phyloP scores from a whole-genome alignment of 2,113 vertebrate genomes.

The Garra rufa region DNA sequence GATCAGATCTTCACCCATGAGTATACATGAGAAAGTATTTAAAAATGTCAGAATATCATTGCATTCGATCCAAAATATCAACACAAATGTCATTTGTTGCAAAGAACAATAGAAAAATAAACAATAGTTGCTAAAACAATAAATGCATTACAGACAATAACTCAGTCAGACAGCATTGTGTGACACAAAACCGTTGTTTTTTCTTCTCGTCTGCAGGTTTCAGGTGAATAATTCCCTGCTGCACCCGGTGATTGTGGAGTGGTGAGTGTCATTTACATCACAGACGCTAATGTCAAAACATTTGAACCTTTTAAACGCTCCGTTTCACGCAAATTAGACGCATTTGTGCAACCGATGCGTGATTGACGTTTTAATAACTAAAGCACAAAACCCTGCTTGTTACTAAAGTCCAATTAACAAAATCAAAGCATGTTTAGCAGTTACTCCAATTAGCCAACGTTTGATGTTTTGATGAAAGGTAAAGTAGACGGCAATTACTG shows the following conservation, averaged over 20 bases:
- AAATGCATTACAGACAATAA: background rate
- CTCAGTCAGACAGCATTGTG: background rate
- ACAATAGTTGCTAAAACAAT: too few relatives aligned
- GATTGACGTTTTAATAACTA: slow-evolving; percentile 15
- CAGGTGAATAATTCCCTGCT: slow-evolving; percentile 42
- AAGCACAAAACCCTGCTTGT: background rate
- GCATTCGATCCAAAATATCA: background rate
- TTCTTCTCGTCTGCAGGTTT: slow-evolving; percentile 16
- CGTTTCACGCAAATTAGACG: background rate
- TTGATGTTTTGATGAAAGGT: slow-evolving; percentile 32
- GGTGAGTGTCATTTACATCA: slow-evolving; percentile 4
- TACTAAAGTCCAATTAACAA: slow-evolving; percentile 5
- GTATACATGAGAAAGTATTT: background rate
- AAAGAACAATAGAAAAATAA: too few relatives aligned
- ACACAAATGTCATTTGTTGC: background rate
- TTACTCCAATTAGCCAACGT: background rate
- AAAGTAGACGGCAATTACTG: background rate
- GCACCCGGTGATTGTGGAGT: slow-evolving; percentile 46
- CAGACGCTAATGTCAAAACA: background rate
- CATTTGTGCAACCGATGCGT: background rate
- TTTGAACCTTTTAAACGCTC: background rate
- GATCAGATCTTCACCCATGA: background rate
- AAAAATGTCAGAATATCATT: background rate
- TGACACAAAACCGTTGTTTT: background rate
- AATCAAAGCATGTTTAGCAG: background rate